These are phyloP conservation scores for Bombus ignitus DNA, from an alignment of 1,140 invertebrate species.

Conservation along the genomic window DNA sequence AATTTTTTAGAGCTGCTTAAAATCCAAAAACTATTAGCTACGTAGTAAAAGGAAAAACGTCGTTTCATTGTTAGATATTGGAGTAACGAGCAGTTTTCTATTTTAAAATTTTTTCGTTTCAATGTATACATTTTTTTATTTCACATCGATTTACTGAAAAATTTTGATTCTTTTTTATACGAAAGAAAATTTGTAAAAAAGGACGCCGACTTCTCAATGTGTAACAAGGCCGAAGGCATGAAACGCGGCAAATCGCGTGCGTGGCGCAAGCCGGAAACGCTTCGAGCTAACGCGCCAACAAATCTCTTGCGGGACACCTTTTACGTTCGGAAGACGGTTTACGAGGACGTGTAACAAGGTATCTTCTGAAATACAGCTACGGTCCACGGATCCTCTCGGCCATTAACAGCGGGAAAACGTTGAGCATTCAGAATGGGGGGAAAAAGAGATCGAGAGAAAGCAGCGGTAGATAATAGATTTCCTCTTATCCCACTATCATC, in stretches of 20 bases:
- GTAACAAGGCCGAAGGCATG: conserved; percentile 47
- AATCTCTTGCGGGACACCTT: conserved; percentile 59
- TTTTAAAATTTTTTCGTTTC: no score
- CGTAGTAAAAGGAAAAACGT: no score
- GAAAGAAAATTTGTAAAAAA: not conserved
- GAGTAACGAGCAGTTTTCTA: no score
- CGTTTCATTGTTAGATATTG: no score
- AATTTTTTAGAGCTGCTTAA: not conserved
- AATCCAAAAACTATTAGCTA: not conserved
- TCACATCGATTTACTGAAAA: no score
- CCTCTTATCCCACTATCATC: conserved; percentile 3
- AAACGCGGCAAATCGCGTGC: conserved; percentile 36
- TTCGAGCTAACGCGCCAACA: conserved; percentile 58
- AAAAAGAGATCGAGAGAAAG: conserved; percentile 17
- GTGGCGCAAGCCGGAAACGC: conserved; percentile 53
- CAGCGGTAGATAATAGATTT: conserved; percentile 23
- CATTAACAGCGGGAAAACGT: conserved; percentile 15
- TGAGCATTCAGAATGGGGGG: no score
- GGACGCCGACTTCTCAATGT: conserved; percentile 22
- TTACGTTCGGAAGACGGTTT: conserved; percentile 53
- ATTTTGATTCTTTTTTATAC: no score
- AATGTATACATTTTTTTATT: no score
- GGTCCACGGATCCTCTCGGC: conserved; percentile 19
- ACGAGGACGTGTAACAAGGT: conserved; percentile 51
- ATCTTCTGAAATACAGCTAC: conserved; percentile 52